A percentile compares a stretch with the other conserved stretches of the same genome.
phyloP scores from a whole-genome alignment of 2,797 vertebrate genomes.

The Pempheris klunzingeri region DNA sequence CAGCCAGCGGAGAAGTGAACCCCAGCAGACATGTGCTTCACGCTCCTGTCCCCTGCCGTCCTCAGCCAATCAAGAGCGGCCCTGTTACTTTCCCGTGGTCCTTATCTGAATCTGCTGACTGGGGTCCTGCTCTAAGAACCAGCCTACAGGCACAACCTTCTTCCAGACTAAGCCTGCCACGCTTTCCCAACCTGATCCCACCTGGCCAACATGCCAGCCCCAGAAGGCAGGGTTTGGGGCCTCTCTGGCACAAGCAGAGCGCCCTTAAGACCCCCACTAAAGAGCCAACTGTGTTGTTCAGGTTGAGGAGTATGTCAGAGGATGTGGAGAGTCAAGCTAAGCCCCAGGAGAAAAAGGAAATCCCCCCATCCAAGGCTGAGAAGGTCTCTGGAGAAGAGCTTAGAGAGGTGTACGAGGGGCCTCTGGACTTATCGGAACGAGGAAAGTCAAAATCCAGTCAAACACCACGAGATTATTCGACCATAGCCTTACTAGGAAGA shows the following conservation, averaged over 20 bases:
- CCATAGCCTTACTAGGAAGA: constrained; percentile 3
- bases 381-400: constrained; percentile 60
- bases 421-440: constrained; percentile 85
- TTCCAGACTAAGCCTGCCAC: constrained; percentile 43
- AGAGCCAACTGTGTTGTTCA: constrained; percentile 71
- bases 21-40: constrained; percentile 68
- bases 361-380: constrained; percentile 25
- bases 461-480: neutral
- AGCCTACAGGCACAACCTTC: constrained; percentile 42
- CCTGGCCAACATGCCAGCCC: constrained; percentile 44
- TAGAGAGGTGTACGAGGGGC: constrained; percentile 70
- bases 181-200: constrained; percentile 64
- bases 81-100: constrained; percentile 72
- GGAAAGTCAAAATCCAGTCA: constrained; percentile 70
- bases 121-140: constrained; percentile 50
- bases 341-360: constrained; percentile 59
- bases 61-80: constrained; percentile 74
- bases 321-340: constrained; percentile 34
- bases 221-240: constrained; percentile 34
- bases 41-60: constrained; percentile 79
- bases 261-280: neutral
- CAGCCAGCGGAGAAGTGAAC: constrained; percentile 54
- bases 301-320: constrained; percentile 63
- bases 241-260: constrained; percentile 56
- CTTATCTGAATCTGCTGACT: constrained; percentile 75